Evolutionary conservation across 23 tunicate genomes (phyloP).

Genomic region (Trididemnum miniatum): DNA sequence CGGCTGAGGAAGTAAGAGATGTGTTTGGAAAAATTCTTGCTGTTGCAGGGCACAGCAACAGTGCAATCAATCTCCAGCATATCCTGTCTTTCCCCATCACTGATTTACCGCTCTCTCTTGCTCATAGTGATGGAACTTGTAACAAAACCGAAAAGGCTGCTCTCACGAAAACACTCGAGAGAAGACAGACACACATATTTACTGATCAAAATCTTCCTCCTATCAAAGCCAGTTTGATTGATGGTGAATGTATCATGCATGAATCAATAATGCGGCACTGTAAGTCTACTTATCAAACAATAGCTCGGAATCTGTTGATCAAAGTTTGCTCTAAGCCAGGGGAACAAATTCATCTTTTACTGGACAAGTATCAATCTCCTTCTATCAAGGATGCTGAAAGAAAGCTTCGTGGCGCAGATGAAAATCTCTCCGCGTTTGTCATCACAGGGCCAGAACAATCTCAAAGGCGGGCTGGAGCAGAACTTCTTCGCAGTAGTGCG

Average conservation of each 20-base stretch:
- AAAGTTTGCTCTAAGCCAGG: neutral
- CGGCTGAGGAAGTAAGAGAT: neutral
- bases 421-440: neutral
- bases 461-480: neutral
- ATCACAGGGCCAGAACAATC: neutral
- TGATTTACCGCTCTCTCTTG: neutral
- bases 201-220: neutral
- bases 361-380: neutral
- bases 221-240: neutral
- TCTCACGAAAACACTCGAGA: neutral
- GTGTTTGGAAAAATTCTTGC: neutral
- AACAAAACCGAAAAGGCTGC: neutral
- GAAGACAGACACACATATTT: neutral
- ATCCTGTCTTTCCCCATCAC: neutral
- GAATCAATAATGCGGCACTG: neutral
- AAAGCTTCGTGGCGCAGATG: neutral
- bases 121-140: neutral
- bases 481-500: neutral
- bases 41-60: neutral
- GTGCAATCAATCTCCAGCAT: neutral
- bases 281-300: neutral
- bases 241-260: neutral
- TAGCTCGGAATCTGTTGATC: neutral
- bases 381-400: neutral
- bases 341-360: neutral